These are phyloP conservation scores for Drosophila hawaiiensis DNA, from an alignment of 2,888 invertebrate species.

Conservation along the genomic window DNA sequence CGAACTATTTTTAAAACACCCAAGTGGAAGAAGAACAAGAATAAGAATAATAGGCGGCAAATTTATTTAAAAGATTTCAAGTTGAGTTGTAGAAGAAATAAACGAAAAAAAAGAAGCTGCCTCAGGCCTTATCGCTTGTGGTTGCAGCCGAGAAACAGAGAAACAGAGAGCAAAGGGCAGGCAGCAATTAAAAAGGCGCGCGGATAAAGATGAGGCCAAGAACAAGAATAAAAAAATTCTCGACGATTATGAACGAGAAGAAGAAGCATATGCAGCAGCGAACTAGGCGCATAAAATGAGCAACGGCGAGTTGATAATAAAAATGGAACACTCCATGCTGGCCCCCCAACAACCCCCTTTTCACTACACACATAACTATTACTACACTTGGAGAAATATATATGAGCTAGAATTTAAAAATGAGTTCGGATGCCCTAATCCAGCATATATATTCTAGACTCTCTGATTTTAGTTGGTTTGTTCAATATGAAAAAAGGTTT, in stretches of 20 bases:
- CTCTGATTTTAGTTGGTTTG: no score
- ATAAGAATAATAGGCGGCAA: constrained; percentile 13
- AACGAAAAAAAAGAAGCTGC: constrained; percentile 2
- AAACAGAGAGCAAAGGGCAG: constrained; percentile 29
- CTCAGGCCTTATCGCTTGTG: constrained; percentile 32
- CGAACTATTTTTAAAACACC: constrained; percentile 46
- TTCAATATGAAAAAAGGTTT: no score
- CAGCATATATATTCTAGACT: no score
- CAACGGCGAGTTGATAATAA: constrained; percentile 59
- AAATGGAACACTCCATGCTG: constrained; percentile 53
- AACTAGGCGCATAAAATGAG: constrained; percentile 46
- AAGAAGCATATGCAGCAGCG: constrained; percentile 20
- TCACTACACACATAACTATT: background rate
- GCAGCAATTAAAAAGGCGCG: constrained; percentile 45
- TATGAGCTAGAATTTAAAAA: background rate
- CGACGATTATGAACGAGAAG: constrained; percentile 35
- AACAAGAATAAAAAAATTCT: constrained; percentile 12
- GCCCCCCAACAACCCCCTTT: no score
- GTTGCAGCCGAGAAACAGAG: constrained; percentile 13
- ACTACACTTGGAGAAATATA: background rate
- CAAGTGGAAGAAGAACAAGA: constrained; percentile 20
- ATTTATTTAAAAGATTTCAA: constrained; percentile 15
- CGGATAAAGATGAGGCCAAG: constrained; percentile 43
- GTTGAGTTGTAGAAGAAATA: constrained; percentile 6
- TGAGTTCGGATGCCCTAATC: no score